Percentiles rank a stretch among this genome's conserved stretches.
These are phyloP conservation scores for Boulengeromyrus knoepffleri DNA, from an alignment of 2,113 vertebrate species.

Conservation along the genomic window DNA sequence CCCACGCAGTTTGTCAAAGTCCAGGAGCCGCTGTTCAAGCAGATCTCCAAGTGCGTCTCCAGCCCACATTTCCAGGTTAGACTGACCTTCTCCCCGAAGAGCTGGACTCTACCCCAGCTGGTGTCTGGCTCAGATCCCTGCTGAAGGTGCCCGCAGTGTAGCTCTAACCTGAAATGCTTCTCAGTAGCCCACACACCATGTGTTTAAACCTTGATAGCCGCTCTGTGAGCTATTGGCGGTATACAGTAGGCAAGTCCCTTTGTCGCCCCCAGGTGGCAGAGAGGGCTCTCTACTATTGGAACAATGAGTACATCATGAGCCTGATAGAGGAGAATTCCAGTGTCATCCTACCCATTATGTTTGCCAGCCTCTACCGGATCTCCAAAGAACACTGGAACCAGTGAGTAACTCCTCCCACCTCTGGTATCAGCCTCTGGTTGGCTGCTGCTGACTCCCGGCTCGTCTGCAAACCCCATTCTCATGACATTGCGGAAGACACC, in stretches of 20 bases:
- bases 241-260: not conserved
- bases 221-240: not conserved
- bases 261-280: slow-evolving; percentile 75
- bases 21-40: slow-evolving; percentile 97
- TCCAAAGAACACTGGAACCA: slow-evolving; percentile 99
- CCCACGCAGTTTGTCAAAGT: slow-evolving; percentile 97
- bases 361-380: slow-evolving; percentile 97
- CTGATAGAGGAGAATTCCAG: slow-evolving; percentile 98
- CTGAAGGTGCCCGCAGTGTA: not conserved
- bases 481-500: not conserved
- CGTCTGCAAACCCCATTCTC: not conserved
- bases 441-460: not conserved
- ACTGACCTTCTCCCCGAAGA: not conserved
- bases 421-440: not conserved
- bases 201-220: not conserved
- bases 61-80: slow-evolving; percentile 98
- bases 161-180: not conserved
- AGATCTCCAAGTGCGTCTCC: slow-evolving; percentile 97
- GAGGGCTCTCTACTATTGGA: slow-evolving; percentile 97
- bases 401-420: slow-evolving; percentile 61
- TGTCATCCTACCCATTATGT: slow-evolving; percentile 99
- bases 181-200: not conserved
- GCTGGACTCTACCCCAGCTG: not conserved
- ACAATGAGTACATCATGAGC: slow-evolving; percentile 99
- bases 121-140: not conserved